Percentiles rank a stretch among this genome's conserved stretches.
Conservation (phyloP, 2,888 invertebrate genomes). For the Tetheella fluctuosa region DNA sequence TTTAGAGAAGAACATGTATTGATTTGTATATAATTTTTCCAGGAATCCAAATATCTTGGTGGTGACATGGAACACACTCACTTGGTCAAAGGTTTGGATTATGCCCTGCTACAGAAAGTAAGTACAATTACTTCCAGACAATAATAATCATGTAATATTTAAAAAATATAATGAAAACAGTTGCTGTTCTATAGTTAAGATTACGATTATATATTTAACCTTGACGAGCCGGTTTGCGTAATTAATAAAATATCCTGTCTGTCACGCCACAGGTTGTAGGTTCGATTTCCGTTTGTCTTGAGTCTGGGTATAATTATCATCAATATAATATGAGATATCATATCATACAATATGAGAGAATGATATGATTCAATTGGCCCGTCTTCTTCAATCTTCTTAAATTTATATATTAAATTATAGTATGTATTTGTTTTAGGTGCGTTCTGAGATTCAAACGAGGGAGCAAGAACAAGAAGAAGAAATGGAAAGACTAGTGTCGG, state of each 20-base stretch:
- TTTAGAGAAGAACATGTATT: conserved; percentile 2
- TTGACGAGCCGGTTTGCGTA: too few species aligned
- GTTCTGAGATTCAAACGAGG: conserved; percentile 91
- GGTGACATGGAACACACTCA: conserved; percentile 99
- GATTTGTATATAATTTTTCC: conserved; percentile 33
- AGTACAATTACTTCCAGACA: conserved; percentile 13
- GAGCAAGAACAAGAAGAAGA: conserved; percentile 94
- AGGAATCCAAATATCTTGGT: conserved; percentile 99
- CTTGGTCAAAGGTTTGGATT: conserved; percentile 96
- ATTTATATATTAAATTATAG: conserved; percentile 12
- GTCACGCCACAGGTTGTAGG: too few species aligned
- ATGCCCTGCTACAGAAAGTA: conserved; percentile 90
- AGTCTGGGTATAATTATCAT: too few species aligned
- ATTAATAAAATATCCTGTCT: too few species aligned
- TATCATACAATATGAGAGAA: too few species aligned
- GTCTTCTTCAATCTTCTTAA: too few species aligned
- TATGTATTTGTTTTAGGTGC: conserved; percentile 85
- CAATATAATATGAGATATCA: too few species aligned
- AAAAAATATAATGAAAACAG: too few species aligned
- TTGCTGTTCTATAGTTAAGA: too few species aligned
- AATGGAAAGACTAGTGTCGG: conserved; percentile 88
- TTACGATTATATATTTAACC: too few species aligned
- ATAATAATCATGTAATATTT: not conserved
- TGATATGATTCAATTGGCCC: too few species aligned
- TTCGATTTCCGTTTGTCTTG: too few species aligned